phyloP scores from a whole-genome alignment of 2,888 invertebrate species.

The Drosophila longiperda region DNA sequence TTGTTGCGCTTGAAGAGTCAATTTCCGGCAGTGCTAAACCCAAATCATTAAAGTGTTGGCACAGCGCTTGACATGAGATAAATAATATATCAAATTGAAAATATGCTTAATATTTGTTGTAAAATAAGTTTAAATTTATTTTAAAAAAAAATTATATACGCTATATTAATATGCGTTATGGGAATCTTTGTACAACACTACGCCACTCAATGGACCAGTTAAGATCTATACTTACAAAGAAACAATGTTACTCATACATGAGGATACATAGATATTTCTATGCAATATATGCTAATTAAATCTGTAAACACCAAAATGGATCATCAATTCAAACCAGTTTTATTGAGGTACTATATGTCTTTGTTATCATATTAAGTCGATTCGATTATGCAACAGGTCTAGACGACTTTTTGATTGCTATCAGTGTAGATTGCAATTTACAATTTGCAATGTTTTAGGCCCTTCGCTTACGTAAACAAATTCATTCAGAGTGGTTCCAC shows the following conservation, averaged over 20 bases:
- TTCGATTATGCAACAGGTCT: constrained; percentile 20
- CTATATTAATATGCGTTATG: background rate
- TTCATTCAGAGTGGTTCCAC: background rate
- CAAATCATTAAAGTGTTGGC: constrained; percentile 22
- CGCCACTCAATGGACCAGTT: too few relatives aligned
- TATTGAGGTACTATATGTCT: constrained; percentile 1
- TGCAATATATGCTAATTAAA: constrained; percentile 26
- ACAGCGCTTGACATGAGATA: constrained; percentile 23
- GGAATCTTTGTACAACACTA: too few relatives aligned
- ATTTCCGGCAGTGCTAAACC: constrained; percentile 38
- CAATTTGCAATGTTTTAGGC: background rate
- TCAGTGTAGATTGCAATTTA: constrained; percentile 9
- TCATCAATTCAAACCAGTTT: constrained; percentile 16
- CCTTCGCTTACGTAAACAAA: constrained; percentile 37
- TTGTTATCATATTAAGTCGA: background rate
- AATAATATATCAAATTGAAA: constrained; percentile 6
- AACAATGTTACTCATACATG: background rate
- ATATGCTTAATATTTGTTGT: background rate
- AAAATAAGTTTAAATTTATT: background rate
- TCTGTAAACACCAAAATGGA: constrained; percentile 8
- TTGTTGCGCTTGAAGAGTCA: constrained; percentile 31
- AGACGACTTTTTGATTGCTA: constrained; percentile 17
- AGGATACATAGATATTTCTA: background rate
- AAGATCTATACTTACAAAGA: background rate
- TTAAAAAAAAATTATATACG: background rate